Percentiles rank a stretch among this genome's conserved stretches.
Conservation (phyloP, 2,888 invertebrate species). For the Cancer borealis region DNA sequence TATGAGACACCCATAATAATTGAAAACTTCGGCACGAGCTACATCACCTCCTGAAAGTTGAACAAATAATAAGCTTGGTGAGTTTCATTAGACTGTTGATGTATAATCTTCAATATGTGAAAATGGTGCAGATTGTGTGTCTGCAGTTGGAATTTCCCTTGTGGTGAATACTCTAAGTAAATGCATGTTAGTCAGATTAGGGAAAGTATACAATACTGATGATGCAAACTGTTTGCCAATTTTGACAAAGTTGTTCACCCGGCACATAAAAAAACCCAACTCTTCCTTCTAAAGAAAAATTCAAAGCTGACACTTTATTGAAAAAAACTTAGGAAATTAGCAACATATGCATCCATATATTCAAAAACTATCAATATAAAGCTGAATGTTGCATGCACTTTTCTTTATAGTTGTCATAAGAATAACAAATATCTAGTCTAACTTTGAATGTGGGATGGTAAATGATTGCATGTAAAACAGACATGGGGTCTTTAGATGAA, state of each 20-base stretch:
- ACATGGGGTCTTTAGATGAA: neutral
- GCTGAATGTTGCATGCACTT: neutral
- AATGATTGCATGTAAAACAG: neutral
- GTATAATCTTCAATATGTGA: neutral
- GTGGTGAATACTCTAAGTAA: conserved; percentile 1
- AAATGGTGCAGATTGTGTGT: neutral
- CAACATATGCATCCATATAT: neutral
- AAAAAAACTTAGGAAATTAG: neutral
- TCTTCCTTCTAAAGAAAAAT: neutral
- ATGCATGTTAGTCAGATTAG: neutral
- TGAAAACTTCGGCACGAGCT: neutral
- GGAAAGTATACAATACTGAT: neutral
- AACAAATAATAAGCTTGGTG: neutral
- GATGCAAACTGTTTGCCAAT: neutral
- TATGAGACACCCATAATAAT: neutral
- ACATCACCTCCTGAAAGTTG: neutral
- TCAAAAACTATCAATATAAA: neutral
- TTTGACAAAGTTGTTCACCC: neutral
- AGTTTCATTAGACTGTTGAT: neutral
- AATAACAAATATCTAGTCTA: neutral
- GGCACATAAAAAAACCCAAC: neutral
- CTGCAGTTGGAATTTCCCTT: neutral
- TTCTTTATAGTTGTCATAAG: neutral
- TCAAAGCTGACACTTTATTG: neutral
- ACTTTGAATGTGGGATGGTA: neutral